Evolutionary conservation across 2,113 vertebrate species (phyloP), one percentile per base, ranked within the genome.

Genomic region (Cygnus buccinator): DNA sequence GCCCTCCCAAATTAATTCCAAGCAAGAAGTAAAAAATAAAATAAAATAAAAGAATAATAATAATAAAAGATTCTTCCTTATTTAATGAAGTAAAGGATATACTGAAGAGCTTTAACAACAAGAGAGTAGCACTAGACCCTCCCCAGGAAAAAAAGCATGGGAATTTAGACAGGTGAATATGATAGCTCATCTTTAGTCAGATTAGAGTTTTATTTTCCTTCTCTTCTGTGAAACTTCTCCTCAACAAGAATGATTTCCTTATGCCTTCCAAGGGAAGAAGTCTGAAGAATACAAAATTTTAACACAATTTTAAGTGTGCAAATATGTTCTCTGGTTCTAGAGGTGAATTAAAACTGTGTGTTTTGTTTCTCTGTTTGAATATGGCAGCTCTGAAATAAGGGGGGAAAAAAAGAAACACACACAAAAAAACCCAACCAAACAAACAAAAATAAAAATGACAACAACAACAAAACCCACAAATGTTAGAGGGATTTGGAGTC

Each of bases 401-500:
- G 4, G 59, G 43, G 92, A 92, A 16, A 0, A 81, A 48, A 48
- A 22, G 46, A 48, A 48, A 22, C 19, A 20, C 46, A 48, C 46
- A 48, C 19, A 10, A 48, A 48, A 48, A 48, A 13, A 35, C 35
- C 35, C 37, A 48, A 20, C 20, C 44, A 46, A 46, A 11, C 17
- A 48, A 48, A 46, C 20, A 48, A 44, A 44, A 48, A 48, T 48
- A 48, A 48, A 48, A 48, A 22, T 48, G 10, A 48, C 46, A 48
- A 11, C 46, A 48, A 48, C 46, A 48, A 48, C 46, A 48, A 22
- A 48, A 21, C 46, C 46, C 20, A 48, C 46, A 48, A 37, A 37
- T 55, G 66, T 97, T 94, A 97, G 96, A 94, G 84, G 73, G 72
- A 95, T 93, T 48, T 67, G 31, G 83, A 97, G 88, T 92, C 90